A percentile compares a stretch with the other conserved stretches of the same genome.
These are phyloP conservation scores for Falcaria lacertinaria DNA, from an alignment of 2,888 invertebrate species.

Conservation along the genomic window DNA sequence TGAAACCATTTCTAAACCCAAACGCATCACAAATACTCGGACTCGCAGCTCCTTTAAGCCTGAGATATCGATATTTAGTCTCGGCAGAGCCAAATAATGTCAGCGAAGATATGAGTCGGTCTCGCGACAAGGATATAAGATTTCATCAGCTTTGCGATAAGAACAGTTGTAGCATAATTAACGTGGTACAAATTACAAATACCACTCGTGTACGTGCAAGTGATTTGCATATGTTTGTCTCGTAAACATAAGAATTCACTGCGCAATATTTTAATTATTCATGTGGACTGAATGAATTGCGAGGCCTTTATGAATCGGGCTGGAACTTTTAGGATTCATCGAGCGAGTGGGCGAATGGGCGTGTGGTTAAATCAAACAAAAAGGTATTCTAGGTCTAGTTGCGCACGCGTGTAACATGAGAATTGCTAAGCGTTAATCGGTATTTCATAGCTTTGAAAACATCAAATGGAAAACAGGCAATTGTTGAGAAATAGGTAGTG, in stretches of 20 bases:
- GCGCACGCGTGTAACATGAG: background rate
- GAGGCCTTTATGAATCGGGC: constrained; percentile 19
- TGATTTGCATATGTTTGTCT: constrained; percentile 43
- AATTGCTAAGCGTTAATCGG: background rate
- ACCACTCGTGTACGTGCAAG: constrained; percentile 32
- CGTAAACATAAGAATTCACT: constrained; percentile 45
- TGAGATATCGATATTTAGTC: constrained; percentile 2
- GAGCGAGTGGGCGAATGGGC: constrained; percentile 14
- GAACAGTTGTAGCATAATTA: constrained; percentile 40
- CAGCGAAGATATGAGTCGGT: constrained; percentile 19
- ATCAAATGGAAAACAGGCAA: background rate
- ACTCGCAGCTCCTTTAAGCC: too few relatives aligned
- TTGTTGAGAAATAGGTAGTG: background rate
- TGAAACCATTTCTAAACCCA: background rate
- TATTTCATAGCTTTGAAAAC: background rate
- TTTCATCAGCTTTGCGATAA: constrained; percentile 43
- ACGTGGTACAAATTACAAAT: constrained; percentile 42
- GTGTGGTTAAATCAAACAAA: constrained; percentile 15
- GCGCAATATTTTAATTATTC: constrained; percentile 44
- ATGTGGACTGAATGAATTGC: constrained; percentile 26
- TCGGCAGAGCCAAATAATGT: constrained; percentile 17
- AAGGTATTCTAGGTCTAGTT: background rate
- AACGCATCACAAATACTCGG: background rate
- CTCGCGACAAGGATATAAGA: constrained; percentile 39
- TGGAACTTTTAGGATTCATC: constrained; percentile 6